Conservation (phyloP, 1,140 invertebrate species). For the Hycleus phaleratus region DNA sequence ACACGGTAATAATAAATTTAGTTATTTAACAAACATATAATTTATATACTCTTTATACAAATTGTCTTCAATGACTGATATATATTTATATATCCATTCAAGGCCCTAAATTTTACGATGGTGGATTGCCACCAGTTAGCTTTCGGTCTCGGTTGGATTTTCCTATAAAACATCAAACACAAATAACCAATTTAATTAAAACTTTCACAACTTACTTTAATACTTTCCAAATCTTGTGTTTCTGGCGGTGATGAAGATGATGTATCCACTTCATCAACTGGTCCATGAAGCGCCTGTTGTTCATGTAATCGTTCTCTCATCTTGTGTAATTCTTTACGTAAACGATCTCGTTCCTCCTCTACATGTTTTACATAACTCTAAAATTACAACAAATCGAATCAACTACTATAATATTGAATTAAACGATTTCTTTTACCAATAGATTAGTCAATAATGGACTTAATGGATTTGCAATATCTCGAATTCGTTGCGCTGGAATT, state of each 20-base stretch:
- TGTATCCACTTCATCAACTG: constrained; percentile 2
- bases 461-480: constrained; percentile 45
- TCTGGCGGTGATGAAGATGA: constrained; percentile 4
- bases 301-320: constrained; percentile 64
- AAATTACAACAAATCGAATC: constrained; percentile 1
- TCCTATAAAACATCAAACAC: neutral
- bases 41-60: constrained; percentile 12
- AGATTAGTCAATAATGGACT: constrained; percentile 51
- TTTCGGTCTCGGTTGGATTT: constrained; percentile 10
- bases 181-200: neutral
- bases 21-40: constrained; percentile 20
- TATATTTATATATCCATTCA: neutral
- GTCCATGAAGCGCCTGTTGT: constrained; percentile 37
- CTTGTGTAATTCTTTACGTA: constrained; percentile 62
- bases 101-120: constrained; percentile 3
- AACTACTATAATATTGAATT: constrained; percentile 5
- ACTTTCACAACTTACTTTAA: constrained; percentile 23
- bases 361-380: constrained; percentile 64
- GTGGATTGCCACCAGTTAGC: constrained; percentile 12
- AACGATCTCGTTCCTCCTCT: constrained; percentile 66
- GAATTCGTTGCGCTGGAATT: constrained; percentile 46
- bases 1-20: constrained; percentile 18
- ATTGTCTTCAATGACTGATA: constrained; percentile 2
- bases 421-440: constrained; percentile 40
- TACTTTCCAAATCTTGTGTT: constrained; percentile 30